A percentile compares a stretch with the other conserved stretches of the same genome.
These are phyloP conservation scores for Aricia agestis DNA, from an alignment of 1,140 invertebrate genomes.

Conservation along the genomic window DNA sequence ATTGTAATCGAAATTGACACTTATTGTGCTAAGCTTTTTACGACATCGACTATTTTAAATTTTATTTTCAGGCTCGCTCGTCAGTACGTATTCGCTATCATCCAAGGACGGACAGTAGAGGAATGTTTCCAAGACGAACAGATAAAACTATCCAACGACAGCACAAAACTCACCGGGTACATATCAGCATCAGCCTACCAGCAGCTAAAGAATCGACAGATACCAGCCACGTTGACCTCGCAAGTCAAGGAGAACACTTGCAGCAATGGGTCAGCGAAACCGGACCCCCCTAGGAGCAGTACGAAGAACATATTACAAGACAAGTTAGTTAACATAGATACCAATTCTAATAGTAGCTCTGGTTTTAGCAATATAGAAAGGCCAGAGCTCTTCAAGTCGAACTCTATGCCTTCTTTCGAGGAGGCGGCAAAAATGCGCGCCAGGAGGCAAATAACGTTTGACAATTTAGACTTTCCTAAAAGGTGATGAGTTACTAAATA, in stretches of 20 bases:
- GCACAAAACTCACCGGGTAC: slow-evolving; percentile 59
- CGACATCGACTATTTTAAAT: too few relatives aligned
- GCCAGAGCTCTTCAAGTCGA: slow-evolving; percentile 51
- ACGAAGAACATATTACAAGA: slow-evolving; percentile 71
- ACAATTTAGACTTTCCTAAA: slow-evolving; percentile 65
- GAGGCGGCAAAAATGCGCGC: slow-evolving; percentile 67
- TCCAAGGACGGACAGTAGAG: slow-evolving; percentile 78
- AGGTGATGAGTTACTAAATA: slow-evolving; percentile 47
- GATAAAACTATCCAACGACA: slow-evolving; percentile 48
- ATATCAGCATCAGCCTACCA: slow-evolving; percentile 62
- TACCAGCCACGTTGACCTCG: slow-evolving; percentile 44
- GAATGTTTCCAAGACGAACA: slow-evolving; percentile 76
- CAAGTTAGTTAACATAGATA: slow-evolving; percentile 69
- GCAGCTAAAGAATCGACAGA: slow-evolving; percentile 37
- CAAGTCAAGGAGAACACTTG: slow-evolving; percentile 68
- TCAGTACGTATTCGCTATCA: slow-evolving; percentile 78
- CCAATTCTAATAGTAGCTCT: slow-evolving; percentile 57
- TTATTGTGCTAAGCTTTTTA: too few relatives aligned
- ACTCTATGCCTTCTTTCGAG: slow-evolving; percentile 64
- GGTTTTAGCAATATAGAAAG: slow-evolving; percentile 49
- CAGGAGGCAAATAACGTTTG: slow-evolving; percentile 70
- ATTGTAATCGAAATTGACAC: too few relatives aligned
- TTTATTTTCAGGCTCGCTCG: slow-evolving; percentile 76
- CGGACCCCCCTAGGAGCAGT: slow-evolving; percentile 46
- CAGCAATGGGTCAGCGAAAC: slow-evolving; percentile 35